These are phyloP conservation scores for Agapornis roseicollis DNA, from an alignment of 2,113 vertebrate genomes.

Conservation along the genomic window DNA sequence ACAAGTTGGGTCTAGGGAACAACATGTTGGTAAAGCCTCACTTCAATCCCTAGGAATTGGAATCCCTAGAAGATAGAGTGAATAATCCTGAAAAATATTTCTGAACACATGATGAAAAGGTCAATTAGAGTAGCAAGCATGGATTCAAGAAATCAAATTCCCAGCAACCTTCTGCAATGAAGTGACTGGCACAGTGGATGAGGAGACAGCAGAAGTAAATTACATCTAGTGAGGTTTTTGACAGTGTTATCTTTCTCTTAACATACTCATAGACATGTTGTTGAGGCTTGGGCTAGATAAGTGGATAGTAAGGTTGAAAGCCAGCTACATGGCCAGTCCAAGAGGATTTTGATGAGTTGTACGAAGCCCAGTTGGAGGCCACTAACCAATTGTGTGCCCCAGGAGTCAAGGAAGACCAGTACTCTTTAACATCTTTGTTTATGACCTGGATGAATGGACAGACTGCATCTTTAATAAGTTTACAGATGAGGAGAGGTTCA, in stretches of 20 bases:
- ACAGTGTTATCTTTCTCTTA: neutral
- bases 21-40: neutral
- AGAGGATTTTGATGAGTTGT: neutral
- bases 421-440: neutral
- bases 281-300: neutral
- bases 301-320: neutral
- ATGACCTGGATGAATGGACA: neutral
- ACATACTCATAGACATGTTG: neutral
- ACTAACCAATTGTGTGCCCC: neutral
- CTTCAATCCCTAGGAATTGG: neutral
- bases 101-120: neutral
- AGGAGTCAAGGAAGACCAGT: neutral
- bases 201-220: neutral
- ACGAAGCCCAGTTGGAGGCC: neutral
- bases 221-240: neutral
- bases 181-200: neutral
- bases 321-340: fast-evolving
- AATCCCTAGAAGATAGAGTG: neutral
- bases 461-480: neutral
- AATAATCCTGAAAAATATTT: neutral
- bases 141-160: neutral
- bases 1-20: neutral
- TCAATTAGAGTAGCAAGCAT: neutral
- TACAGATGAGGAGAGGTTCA: neutral
- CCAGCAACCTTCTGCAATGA: neutral